A percentile compares a stretch with the other conserved stretches of the same genome.
phyloP scores from a whole-genome alignment of 1,140 invertebrate genomes.

The Drosophila kikkawai region DNA sequence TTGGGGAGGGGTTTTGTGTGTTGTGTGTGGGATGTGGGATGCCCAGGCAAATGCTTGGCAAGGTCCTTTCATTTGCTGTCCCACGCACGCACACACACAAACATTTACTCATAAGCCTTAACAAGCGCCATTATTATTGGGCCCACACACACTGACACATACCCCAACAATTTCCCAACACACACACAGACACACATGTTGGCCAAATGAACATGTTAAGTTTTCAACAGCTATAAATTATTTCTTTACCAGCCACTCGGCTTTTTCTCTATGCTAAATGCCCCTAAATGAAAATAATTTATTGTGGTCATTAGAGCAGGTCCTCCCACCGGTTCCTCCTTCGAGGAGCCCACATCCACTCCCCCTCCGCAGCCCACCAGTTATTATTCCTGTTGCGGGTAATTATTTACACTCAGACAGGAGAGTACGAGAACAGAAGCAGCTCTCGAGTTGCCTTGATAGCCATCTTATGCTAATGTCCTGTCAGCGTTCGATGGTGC shows the following conservation, averaged over 20 bases:
- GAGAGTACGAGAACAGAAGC: constrained; percentile 9
- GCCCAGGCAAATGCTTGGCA: constrained; percentile 25
- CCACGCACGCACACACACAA: constrained; percentile 32
- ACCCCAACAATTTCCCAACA: constrained; percentile 36
- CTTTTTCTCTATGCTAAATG: constrained; percentile 74
- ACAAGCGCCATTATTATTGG: constrained; percentile 64
- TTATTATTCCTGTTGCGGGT: constrained; percentile 26
- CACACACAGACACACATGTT: constrained; percentile 61
- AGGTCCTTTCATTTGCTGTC: constrained; percentile 71
- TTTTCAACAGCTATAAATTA: constrained; percentile 82
- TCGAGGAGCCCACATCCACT: neutral
- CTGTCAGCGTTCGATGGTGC: constrained; percentile 16
- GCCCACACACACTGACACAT: constrained; percentile 25
- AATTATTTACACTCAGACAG: constrained; percentile 45
- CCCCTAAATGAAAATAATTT: constrained; percentile 81
- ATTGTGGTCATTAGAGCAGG: constrained; percentile 72
- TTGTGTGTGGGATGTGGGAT: constrained; percentile 35
- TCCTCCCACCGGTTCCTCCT: constrained; percentile 15
- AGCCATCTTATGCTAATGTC: constrained; percentile 20
- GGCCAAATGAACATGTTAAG: constrained; percentile 81
- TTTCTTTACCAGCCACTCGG: constrained; percentile 71
- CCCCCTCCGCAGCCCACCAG: neutral
- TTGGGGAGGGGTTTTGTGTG: neutral
- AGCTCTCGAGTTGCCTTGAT: constrained; percentile 10
- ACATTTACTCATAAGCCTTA: constrained; percentile 49